These are phyloP conservation scores for Clarias macrocephalus DNA, from an alignment of 2,113 vertebrate genomes.

Conservation along the genomic window DNA sequence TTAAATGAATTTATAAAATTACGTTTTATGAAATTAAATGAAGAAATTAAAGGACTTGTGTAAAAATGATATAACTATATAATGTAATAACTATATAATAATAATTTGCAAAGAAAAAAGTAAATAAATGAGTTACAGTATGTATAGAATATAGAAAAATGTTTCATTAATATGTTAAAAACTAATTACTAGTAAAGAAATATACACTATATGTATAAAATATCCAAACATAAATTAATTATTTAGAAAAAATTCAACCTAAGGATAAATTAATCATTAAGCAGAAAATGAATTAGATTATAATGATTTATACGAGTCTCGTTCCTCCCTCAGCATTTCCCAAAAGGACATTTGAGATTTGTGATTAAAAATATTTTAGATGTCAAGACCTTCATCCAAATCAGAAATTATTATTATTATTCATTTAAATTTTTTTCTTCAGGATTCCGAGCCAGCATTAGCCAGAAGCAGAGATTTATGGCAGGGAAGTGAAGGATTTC, in stretches of 20 bases:
- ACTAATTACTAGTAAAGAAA: too few species aligned
- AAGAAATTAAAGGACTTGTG: too few species aligned
- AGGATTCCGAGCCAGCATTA: not conserved
- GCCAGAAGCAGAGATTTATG: conserved; percentile 38
- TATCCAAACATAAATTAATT: not conserved
- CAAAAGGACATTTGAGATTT: not conserved
- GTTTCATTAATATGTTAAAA: too few species aligned
- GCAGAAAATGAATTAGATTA: not conserved
- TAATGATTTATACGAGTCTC: not conserved
- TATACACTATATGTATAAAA: too few species aligned
- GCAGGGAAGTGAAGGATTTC: conserved; percentile 38
- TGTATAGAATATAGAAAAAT: too few species aligned
- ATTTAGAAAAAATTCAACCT: not conserved
- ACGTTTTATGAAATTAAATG: too few species aligned
- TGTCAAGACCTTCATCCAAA: not conserved
- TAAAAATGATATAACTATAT: too few species aligned
- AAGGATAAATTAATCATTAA: not conserved
- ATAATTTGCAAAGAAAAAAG: too few species aligned
- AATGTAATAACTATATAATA: too few species aligned
- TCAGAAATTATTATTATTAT: not conserved
- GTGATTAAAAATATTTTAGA: not conserved
- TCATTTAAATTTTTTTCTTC: too few species aligned
- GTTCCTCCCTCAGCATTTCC: not conserved
- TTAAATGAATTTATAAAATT: too few species aligned
- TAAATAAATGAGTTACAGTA: too few species aligned